Evolutionary conservation across 2,113 vertebrate species (phyloP).

Genomic region (Notechis scutatus): DNA sequence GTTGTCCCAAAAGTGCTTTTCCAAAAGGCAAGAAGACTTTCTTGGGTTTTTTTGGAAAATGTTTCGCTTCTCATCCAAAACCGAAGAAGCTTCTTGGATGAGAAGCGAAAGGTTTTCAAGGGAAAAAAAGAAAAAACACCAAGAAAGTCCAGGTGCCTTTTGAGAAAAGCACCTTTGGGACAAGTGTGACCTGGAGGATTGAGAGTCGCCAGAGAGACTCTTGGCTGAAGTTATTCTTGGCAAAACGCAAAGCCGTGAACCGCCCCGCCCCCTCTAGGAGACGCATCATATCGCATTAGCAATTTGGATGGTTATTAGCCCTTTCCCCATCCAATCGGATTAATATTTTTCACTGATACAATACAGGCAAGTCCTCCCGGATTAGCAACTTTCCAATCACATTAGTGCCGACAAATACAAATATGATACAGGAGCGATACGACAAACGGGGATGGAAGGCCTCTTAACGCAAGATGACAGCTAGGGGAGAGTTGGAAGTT

Average conservation of each 20-base stretch:
- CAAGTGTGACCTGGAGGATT: background rate
- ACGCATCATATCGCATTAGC: conserved; percentile 71
- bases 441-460: conserved; percentile 65
- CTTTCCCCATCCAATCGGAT: conserved; percentile 71
- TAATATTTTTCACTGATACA: conserved; percentile 74
- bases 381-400: conserved; percentile 77
- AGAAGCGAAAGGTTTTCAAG: background rate
- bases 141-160: background rate
- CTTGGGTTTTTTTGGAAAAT: background rate
- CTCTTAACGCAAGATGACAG: conserved; percentile 66
- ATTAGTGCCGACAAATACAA: conserved; percentile 70
- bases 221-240: conserved; percentile 52
- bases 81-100: background rate
- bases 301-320: conserved; percentile 68
- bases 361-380: conserved; percentile 67
- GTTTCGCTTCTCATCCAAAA: background rate
- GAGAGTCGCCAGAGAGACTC: background rate
- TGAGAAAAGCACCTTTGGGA: background rate
- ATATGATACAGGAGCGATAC: conserved; percentile 58
- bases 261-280: conserved; percentile 49
- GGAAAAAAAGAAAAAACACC: background rate
- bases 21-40: background rate
- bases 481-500: conserved; percentile 33
- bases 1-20: conserved; percentile 9
- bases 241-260: conserved; percentile 55